phyloP scores from a whole-genome alignment of 2,888 invertebrate genomes.

The Lissonota sp. region DNA sequence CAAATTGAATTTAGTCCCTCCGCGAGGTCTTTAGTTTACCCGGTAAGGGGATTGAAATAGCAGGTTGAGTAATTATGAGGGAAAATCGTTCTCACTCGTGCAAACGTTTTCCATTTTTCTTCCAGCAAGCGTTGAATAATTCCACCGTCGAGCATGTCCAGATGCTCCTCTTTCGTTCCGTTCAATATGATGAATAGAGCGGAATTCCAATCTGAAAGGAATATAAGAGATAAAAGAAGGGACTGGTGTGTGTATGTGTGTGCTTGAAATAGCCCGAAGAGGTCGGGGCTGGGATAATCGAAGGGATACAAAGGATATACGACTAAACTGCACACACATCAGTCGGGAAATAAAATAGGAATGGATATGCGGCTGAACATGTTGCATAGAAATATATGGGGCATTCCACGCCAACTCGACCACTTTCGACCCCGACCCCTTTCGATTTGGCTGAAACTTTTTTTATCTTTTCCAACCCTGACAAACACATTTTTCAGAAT shows the following conservation, averaged over 20 bases:
- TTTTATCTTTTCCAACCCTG: too few relatives aligned
- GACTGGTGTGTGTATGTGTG: slow-evolving; percentile 28
- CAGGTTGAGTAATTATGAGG: slow-evolving; percentile 30
- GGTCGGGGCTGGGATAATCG: not conserved
- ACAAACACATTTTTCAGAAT: too few relatives aligned
- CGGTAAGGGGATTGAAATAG: slow-evolving; percentile 26
- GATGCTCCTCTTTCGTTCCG: slow-evolving; percentile 98
- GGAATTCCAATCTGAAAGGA: slow-evolving; percentile 96
- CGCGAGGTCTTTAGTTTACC: not conserved
- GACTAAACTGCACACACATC: slow-evolving; percentile 28
- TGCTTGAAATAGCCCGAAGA: slow-evolving; percentile 20
- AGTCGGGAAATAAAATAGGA: slow-evolving; percentile 18
- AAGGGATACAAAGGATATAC: slow-evolving; percentile 20
- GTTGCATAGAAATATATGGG: too few relatives aligned
- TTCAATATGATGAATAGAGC: slow-evolving; percentile 98
- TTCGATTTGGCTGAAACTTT: too few relatives aligned
- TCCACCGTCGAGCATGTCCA: slow-evolving; percentile 99
- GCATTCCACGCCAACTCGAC: too few relatives aligned
- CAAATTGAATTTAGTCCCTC: too few relatives aligned
- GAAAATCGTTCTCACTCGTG: slow-evolving; percentile 87
- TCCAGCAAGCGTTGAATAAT: slow-evolving; percentile 98
- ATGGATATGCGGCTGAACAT: slow-evolving; percentile 4
- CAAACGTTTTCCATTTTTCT: slow-evolving; percentile 99
- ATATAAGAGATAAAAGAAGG: slow-evolving; percentile 46
- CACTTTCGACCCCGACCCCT: too few relatives aligned